These are phyloP conservation scores for Chelon auratus DNA, from an alignment of 2,797 vertebrate species.

Conservation along the genomic window DNA sequence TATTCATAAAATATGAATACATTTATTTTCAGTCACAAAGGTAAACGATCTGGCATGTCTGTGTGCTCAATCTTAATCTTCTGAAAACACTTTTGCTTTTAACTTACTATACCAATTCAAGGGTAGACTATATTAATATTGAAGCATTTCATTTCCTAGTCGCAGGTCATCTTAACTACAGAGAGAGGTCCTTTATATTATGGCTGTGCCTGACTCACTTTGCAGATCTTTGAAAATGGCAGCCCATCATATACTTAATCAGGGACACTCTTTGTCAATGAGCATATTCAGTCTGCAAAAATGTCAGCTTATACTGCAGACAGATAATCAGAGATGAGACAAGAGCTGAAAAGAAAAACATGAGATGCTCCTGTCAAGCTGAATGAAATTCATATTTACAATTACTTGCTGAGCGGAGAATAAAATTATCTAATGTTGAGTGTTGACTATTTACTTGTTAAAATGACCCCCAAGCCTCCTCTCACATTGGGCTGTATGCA, in stretches of 20 bases:
- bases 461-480: slow-evolving; percentile 63
- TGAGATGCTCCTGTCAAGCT: slow-evolving; percentile 57
- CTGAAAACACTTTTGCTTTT: slow-evolving; percentile 19
- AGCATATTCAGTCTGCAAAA: slow-evolving; percentile 66
- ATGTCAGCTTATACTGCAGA: slow-evolving; percentile 61
- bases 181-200: slow-evolving; percentile 19
- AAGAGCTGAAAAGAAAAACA: slow-evolving; percentile 53
- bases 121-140: slow-evolving; percentile 25
- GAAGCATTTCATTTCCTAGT: slow-evolving; percentile 22
- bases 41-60: slow-evolving; percentile 5
- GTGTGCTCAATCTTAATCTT: slow-evolving; percentile 5
- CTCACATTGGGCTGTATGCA: slow-evolving; percentile 44
- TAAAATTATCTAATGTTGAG: slow-evolving; percentile 57
- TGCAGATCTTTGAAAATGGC: slow-evolving; percentile 64
- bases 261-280: slow-evolving; percentile 64
- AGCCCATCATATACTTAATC: slow-evolving; percentile 76
- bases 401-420: slow-evolving; percentile 37
- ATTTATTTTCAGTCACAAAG: slow-evolving; percentile 1
- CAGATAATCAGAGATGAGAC: slow-evolving; percentile 69
- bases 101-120: slow-evolving; percentile 17
- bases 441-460: slow-evolving; percentile 67
- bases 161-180: slow-evolving; percentile 26
- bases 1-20: not conserved
- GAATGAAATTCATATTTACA: slow-evolving; percentile 67
- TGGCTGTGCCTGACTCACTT: slow-evolving; percentile 37